A percentile compares a stretch with the other conserved stretches of the same genome.
phyloP scores from a whole-genome alignment of 2,797 vertebrate species.

The Acipenser transmontanus region DNA sequence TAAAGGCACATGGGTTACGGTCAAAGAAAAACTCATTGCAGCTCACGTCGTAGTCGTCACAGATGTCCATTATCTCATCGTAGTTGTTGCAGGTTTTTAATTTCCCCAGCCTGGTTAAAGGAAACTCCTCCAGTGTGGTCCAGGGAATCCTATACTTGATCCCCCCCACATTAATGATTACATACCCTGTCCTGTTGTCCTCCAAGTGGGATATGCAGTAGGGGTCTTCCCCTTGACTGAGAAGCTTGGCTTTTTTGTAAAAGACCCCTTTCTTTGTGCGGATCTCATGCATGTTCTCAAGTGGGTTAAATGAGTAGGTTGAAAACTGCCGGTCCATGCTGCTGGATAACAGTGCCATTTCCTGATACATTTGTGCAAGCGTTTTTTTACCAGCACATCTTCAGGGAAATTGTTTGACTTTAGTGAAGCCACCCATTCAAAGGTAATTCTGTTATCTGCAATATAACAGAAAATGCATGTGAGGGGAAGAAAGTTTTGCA shows the following conservation, averaged over 20 bases:
- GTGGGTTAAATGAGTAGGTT: constrained; percentile 62
- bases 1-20: constrained; percentile 87
- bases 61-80: constrained; percentile 87
- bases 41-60: constrained; percentile 86
- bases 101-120: constrained; percentile 82
- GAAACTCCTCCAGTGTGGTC: constrained; percentile 87
- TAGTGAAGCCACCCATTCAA: constrained; percentile 41
- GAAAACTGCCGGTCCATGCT: constrained; percentile 66
- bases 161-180: constrained; percentile 91
- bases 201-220: constrained; percentile 46
- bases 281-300: constrained; percentile 69
- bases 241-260: constrained; percentile 76
- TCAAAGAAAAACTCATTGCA: constrained; percentile 95
- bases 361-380: constrained; percentile 62
- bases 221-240: constrained; percentile 53
- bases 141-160: constrained; percentile 87
- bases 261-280: constrained; percentile 74
- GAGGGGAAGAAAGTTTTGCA: neutral
- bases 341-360: constrained; percentile 80
- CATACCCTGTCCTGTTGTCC: constrained; percentile 47
- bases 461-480: constrained; percentile 15
- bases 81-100: constrained; percentile 78
- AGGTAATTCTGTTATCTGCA: constrained; percentile 39
- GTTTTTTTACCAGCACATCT: constrained; percentile 2
- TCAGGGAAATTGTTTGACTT: neutral